These are phyloP conservation scores for Hephaestus fuliginosus DNA, from an alignment of 2,797 vertebrate genomes.

Conservation along the genomic window DNA sequence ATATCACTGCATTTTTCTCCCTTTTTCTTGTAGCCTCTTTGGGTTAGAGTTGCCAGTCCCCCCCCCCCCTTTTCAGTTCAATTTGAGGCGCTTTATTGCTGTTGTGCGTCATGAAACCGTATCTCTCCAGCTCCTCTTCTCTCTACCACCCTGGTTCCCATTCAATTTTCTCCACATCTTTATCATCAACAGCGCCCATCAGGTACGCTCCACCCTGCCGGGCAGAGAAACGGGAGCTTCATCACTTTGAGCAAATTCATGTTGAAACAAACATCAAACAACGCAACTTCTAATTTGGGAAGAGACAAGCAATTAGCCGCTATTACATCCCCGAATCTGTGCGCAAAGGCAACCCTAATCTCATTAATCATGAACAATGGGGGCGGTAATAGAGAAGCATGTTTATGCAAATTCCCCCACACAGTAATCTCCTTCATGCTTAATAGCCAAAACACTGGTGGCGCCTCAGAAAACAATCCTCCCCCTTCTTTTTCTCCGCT, in stretches of 20 bases:
- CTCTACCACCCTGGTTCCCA: slow-evolving; percentile 14
- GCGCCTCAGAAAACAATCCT: slow-evolving; percentile 60
- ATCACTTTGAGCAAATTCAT: slow-evolving; percentile 52
- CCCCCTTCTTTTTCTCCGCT: slow-evolving; percentile 22
- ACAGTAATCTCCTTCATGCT: slow-evolving; percentile 70
- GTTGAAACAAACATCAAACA: slow-evolving; percentile 72
- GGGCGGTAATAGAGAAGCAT: slow-evolving; percentile 74
- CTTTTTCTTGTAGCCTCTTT: not conserved
- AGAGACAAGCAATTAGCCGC: slow-evolving; percentile 80
- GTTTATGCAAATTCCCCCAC: slow-evolving; percentile 80
- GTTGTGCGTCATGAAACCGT: slow-evolving; percentile 37
- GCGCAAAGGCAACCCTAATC: slow-evolving; percentile 72
- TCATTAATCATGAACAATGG: slow-evolving; percentile 84
- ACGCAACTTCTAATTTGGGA: slow-evolving; percentile 73
- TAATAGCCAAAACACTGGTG: slow-evolving; percentile 70
- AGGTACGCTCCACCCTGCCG: slow-evolving; percentile 24
- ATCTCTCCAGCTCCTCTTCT: slow-evolving; percentile 33
- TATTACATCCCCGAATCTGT: slow-evolving; percentile 73
- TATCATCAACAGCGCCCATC: slow-evolving; percentile 39
- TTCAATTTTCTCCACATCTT: slow-evolving; percentile 43
- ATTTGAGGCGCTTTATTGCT: slow-evolving; percentile 41
- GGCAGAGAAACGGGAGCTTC: slow-evolving; percentile 27
- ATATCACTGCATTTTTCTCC: not conserved
- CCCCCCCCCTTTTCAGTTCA: slow-evolving; percentile 9
- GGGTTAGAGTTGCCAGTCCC: slow-evolving; percentile 7